phyloP scores from a whole-genome alignment of 2,888 invertebrate species.

The Deladenus siricidicola region DNA sequence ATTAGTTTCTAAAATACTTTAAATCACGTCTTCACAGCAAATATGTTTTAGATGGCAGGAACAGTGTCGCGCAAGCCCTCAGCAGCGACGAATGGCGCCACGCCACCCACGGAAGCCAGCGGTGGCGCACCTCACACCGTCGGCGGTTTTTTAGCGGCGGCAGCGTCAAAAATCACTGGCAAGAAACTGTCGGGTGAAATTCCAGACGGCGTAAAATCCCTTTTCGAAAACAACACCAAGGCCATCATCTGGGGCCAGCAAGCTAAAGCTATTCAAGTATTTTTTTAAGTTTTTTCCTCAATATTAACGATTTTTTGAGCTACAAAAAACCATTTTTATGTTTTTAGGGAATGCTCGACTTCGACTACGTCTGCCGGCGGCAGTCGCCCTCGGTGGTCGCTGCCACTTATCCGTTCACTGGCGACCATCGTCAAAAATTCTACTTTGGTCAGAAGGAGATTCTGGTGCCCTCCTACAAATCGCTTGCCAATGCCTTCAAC shows the following conservation, averaged over 20 bases:
- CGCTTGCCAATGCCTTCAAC: slow-evolving; percentile 88
- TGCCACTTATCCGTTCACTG: slow-evolving; percentile 91
- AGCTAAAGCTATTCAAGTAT: slow-evolving; percentile 71
- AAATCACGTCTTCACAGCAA: not conserved
- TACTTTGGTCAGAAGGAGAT: slow-evolving; percentile 93
- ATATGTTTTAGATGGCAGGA: slow-evolving; percentile 1
- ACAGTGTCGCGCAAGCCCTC: slow-evolving; percentile 2
- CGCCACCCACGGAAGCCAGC: not conserved
- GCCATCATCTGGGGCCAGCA: slow-evolving; percentile 99
- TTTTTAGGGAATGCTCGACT: slow-evolving; percentile 82
- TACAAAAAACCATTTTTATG: not conserved
- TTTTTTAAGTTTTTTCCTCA: too few relatives aligned
- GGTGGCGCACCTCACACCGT: not conserved
- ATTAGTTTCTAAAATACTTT: not conserved
- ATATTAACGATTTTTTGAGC: not conserved
- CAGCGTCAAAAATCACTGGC: not conserved
- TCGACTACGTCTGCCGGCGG: slow-evolving; percentile 85
- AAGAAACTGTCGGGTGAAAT: not conserved
- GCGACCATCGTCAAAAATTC: slow-evolving; percentile 95
- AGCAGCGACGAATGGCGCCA: not conserved
- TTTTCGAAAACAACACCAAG: slow-evolving; percentile 52
- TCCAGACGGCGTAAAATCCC: slow-evolving; percentile 15
- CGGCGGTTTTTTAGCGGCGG: not conserved
- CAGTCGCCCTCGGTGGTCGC: slow-evolving; percentile 78
- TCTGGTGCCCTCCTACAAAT: slow-evolving; percentile 72